phyloP scores from a whole-genome alignment of 2,797 vertebrate species.

The Setipinna tenuifilis region DNA sequence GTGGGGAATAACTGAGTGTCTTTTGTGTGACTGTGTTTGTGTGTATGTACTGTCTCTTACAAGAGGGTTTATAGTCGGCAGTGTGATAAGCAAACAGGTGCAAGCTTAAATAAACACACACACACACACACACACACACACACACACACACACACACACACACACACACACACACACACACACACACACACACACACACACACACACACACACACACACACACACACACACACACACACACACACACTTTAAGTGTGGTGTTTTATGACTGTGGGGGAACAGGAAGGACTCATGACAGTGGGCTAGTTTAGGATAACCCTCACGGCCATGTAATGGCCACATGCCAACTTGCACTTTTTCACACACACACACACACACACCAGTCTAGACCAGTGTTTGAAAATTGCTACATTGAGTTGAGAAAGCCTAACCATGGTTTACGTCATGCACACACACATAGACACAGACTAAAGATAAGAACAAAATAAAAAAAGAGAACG shows the following conservation, averaged over 20 bases:
- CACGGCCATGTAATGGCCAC: not conserved
- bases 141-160: not conserved
- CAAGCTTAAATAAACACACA: not conserved
- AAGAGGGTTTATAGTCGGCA: no score
- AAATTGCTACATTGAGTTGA: no score
- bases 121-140: not conserved
- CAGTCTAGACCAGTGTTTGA: not conserved
- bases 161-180: not conserved
- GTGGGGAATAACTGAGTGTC: not conserved
- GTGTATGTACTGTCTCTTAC: not conserved
- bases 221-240: not conserved
- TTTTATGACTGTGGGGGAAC: not conserved
- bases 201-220: not conserved
- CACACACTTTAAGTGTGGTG: not conserved
- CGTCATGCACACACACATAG: not conserved
- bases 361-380: slow-evolving; percentile 4
- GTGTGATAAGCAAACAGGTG: not conserved
- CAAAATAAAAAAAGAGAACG: not conserved
- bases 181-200: not conserved
- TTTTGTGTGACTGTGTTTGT: not conserved
- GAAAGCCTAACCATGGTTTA: no score
- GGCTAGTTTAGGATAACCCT: not conserved
- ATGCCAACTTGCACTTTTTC: not conserved
- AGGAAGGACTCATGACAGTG: not conserved
- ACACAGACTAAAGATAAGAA: not conserved